Conservation (phyloP, 35 echinoderm and acorn worm species). For the Ophioderma brevispina region DNA sequence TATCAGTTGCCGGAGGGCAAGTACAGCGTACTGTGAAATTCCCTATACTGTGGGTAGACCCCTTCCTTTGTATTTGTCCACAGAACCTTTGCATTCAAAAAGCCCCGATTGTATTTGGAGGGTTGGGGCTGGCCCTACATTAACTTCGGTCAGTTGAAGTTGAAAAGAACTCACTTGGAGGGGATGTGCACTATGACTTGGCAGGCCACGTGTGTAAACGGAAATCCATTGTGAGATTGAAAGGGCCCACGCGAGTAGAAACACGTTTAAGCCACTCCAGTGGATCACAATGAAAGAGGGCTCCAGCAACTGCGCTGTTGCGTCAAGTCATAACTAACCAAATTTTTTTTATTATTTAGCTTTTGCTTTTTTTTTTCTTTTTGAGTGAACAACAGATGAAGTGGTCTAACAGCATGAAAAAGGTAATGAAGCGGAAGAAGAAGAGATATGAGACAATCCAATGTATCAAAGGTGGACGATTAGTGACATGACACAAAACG, state of each 20-base stretch:
- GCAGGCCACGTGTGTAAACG: background rate
- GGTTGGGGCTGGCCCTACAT: background rate
- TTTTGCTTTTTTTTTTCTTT: no score
- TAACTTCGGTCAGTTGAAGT: slow-evolving; percentile 5
- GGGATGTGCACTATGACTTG: background rate
- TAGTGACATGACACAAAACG: no score
- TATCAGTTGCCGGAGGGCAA: no score
- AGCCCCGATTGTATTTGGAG: background rate
- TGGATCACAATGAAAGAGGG: background rate
- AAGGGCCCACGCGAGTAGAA: slow-evolving; percentile 1
- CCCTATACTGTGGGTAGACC: no score
- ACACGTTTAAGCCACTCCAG: background rate
- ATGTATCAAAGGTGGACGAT: no score
- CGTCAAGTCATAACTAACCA: background rate
- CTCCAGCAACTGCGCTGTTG: background rate
- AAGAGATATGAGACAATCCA: no score
- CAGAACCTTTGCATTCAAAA: background rate
- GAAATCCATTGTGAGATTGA: background rate
- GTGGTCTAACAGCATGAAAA: no score
- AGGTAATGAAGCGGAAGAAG: no score
- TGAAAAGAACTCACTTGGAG: background rate
- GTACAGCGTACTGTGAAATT: no score
- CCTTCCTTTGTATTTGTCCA: no score
- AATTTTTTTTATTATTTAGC: background rate
- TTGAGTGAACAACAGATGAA: no score